Base-by-base conservation (phyloP, 2,888 invertebrate species). In the Euspilapteryx auroguttella region DNA sequence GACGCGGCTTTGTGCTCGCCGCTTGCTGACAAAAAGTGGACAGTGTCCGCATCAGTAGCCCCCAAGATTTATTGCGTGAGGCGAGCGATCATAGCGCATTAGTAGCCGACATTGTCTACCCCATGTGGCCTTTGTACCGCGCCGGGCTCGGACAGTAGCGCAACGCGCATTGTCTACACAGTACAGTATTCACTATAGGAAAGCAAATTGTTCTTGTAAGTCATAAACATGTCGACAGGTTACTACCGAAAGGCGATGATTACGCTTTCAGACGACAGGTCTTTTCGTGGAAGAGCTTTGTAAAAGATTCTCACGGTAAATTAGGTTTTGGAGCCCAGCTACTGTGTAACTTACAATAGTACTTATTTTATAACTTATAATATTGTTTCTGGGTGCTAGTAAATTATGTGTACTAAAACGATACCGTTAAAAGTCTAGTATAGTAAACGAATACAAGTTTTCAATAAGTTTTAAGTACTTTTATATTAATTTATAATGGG, bases 221-320 rank as follows among this genome's bases (percentile, higher is more conserved):
- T 58, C 54, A 54, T 64, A 66, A 69, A 68, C 53, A 63, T 69
- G 69, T 71, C 68, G 63, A 65, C 73, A 71, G 62, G 68, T 73
- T 56, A 41, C 37, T 27, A 22, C 25, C 15, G 15, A 17, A 15
- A 3, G 11, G 25, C 14, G 17, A 11, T 11, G 14, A 12, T 21
- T n/a, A n/a, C n/a, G n/a, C n/a, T n/a, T n/a, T n/a, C n/a, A n/a
- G n/a, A n/a, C 14, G 14, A 15, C 24, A 22, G 15, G 22, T 21
- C 21, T 32, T 32, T n/a, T n/a, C 29, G 29, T 15, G 14, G 32
- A 32, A 32, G 7, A 8, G 14, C 10, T 14, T 28, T 24, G 24
- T 28, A 13, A 7, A 14, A 17, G 17, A 17, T 17, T 17, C 5
- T 8, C 17, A 17, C 17, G 17, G 17, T 5, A 17, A 51, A 58